Evolutionary conservation across 2,113 vertebrate genomes (phyloP), one percentile per base, ranked within the genome.

Genomic region (Rhinoderma darwinii): DNA sequence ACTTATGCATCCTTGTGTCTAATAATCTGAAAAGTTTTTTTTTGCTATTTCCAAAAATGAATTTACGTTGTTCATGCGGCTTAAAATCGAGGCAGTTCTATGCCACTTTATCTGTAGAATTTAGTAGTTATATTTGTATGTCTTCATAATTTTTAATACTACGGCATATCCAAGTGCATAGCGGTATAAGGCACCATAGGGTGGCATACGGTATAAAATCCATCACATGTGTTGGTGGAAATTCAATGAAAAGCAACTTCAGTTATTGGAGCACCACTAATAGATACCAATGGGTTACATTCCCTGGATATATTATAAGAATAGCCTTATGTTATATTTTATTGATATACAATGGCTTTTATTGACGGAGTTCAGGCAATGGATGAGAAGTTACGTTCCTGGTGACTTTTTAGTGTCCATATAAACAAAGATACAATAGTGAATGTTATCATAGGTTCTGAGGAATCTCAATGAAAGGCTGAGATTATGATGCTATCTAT

Each of bases 1-100:
- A 30, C 79, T 82, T 54, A 81, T 41, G 25, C 56, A 41, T 63
- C 54, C 78, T 63, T 43, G 54, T 81, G 54, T 63, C 78, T 27
- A 37, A 61, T 61, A 41, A 61, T 37, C 78, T 25, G 37, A 72
- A 72, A 54, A 41, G 1, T 47, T 27, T 59, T 7, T 51, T 12
- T 39, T 43, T 63, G 6, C 18, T 14, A 66, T 82, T 66, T 27
- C 18, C n/a, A 51, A 50, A 43, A 50, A 50, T 77, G 51, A 32
- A 32, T 50, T 50, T 18, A 51, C 51, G 18, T 51, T 77, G 74
- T 30, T 50, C 44, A 18, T 50, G 14, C 1, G 14, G 20, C n/a
- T 17, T n/a, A 43, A 44, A 61, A 75, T 73, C 22, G 4, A 43
- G 61, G 9, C 20, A 25, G 0, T 43, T 47, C 9, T 77, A 17